Evolutionary conservation across 2,888 invertebrate species (phyloP).

Genomic region (Tinea semifulvella): DNA sequence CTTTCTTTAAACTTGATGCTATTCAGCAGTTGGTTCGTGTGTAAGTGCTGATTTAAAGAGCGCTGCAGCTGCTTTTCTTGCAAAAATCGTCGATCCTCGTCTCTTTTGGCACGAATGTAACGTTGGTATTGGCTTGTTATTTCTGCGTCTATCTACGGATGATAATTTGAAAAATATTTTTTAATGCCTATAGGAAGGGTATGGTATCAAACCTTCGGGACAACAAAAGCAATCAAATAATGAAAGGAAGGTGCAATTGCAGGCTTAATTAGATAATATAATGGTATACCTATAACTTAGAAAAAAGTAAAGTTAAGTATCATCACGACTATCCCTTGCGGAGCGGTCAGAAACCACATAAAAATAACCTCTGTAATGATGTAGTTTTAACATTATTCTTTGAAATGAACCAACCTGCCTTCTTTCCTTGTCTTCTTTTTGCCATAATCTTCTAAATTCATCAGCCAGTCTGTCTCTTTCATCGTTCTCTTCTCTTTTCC

Average conservation of each 20-base stretch:
- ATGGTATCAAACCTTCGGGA: no score
- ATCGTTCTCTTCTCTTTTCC: slow-evolving; percentile 50
- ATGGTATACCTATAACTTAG: no score
- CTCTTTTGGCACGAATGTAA: slow-evolving; percentile 47
- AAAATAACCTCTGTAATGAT: no score
- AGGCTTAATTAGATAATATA: no score
- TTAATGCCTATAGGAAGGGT: no score
- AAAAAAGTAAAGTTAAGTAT: no score
- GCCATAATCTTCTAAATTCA: slow-evolving; percentile 57
- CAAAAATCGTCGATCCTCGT: slow-evolving; percentile 44
- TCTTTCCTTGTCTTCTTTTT: slow-evolving; percentile 47
- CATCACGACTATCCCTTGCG: no score
- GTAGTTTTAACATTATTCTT: no score
- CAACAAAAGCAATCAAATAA: no score
- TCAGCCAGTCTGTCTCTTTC: slow-evolving; percentile 53
- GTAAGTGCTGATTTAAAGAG: slow-evolving; percentile 29
- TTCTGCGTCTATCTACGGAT: slow-evolving; percentile 50
- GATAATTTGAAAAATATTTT: no score
- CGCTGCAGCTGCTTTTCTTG: slow-evolving; percentile 43
- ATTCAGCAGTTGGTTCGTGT: slow-evolving; percentile 30
- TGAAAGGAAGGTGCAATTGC: no score
- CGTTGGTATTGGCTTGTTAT: slow-evolving; percentile 49
- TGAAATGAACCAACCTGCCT: slow-evolving; percentile 28
- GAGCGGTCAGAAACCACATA: no score
- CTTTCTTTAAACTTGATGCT: slow-evolving; percentile 40